Conservation (phyloP, 2,888 invertebrate species). For the Hydrotaea cyrtoneurina region DNA sequence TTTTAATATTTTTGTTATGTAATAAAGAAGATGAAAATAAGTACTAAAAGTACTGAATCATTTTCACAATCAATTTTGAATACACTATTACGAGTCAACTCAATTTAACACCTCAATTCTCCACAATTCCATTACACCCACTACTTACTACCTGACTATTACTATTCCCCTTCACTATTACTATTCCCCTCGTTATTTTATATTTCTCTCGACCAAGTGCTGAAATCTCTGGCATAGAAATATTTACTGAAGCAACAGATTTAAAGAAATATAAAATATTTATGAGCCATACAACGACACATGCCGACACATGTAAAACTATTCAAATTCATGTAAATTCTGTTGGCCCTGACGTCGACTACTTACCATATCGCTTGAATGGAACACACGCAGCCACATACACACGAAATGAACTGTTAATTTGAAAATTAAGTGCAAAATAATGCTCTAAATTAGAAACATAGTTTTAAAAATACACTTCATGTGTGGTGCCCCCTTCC, state of each 20-base stretch:
- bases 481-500: not conserved
- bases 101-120: too few species aligned
- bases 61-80: too few species aligned
- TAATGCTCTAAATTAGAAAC: constrained; percentile 41
- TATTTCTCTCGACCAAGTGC: not conserved
- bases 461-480: not conserved
- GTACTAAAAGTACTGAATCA: too few species aligned
- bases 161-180: too few species aligned
- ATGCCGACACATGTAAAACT: constrained; percentile 35
- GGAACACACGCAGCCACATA: not conserved
- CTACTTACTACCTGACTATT: too few species aligned
- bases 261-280: constrained; percentile 9
- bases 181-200: too few species aligned
- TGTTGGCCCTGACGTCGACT: not conserved
- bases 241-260: not conserved
- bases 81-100: too few species aligned
- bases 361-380: not conserved
- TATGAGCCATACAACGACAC: constrained; percentile 20
- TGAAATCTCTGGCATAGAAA: not conserved
- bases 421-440: constrained; percentile 57
- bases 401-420: constrained; percentile 47
- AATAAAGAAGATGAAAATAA: too few species aligned
- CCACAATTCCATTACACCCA: too few species aligned
- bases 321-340: not conserved
- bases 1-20: too few species aligned